phyloP scores from a whole-genome alignment of 2,113 vertebrate genomes.

The Otocyon megalotis region DNA sequence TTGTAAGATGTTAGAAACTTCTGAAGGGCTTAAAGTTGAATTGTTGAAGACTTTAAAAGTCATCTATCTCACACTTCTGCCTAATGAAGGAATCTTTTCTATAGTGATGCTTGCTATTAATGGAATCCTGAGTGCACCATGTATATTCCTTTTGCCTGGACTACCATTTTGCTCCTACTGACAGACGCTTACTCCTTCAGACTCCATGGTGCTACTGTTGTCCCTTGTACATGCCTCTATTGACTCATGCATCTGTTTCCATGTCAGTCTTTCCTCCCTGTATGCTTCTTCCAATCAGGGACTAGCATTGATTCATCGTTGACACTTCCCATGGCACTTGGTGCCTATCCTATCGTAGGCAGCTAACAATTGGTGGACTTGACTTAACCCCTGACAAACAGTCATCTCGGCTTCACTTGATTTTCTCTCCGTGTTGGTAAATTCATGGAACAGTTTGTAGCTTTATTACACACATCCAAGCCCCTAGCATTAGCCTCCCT shows the following conservation, averaged over 20 bases:
- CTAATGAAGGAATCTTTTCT: neutral
- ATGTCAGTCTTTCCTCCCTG: neutral
- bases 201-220: neutral
- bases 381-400: neutral
- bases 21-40: constrained; percentile 3
- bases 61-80: neutral
- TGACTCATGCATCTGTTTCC: neutral
- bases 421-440: neutral
- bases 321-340: neutral
- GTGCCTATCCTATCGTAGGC: neutral
- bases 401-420: neutral
- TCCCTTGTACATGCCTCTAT: neutral
- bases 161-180: neutral
- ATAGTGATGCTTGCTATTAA: neutral
- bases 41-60: neutral
- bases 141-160: neutral
- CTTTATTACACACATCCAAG: neutral
- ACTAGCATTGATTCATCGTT: neutral
- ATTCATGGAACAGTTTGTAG: neutral
- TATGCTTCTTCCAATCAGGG: neutral
- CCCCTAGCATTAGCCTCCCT: neutral
- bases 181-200: neutral
- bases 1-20: neutral
- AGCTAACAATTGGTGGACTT: neutral
- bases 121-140: neutral